Base-by-base conservation (phyloP, 1,140 invertebrate genomes). In the Lasaia peninsularis region DNA sequence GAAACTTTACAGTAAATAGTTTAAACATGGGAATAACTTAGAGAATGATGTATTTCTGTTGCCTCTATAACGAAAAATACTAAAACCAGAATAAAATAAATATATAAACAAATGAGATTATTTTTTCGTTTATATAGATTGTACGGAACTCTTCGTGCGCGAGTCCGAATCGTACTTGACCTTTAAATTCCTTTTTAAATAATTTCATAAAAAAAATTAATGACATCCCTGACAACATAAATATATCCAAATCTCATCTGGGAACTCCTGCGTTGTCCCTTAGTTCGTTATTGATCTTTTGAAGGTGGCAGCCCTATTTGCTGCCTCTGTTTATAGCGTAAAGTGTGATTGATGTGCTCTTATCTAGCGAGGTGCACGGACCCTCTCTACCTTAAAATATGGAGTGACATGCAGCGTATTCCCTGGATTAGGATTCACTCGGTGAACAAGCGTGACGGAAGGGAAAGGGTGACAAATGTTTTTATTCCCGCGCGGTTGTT, bases 321-420 rank as follows among this genome's bases (percentile, higher is more conserved):
- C 8, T 33, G 14, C 52, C 52, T 57, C 69, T 77, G 75, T 77
- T 75, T 78, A 78, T 75, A 80, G 70, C 73, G 58, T 62, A 71
- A 75, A 80, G 75, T 75, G 76, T 83, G 78, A 83, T 83, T 80
- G 80, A 83, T 83, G 76, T 56, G 59, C 69, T 70, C 66, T 80
- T 83, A 83, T 83, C 78, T 71, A 52, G 1, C 31, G 60, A 65
- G 69, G 64, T 73, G 70, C 70, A 73, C 69, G 60, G 65, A 60
- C 67, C 63, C 62, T 62, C 60, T 48, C 64, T 53, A 69, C 75
- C 67, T 70, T 67, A 67, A 77, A 75, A 75, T 79, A 76, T 72
- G 72, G 65, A 59, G 55, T 65, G 71, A 60, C 60, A 51, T 74
- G 73, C 69, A 77, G 72, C 71, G 75, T 73, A 73, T 78, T 71